Evolutionary conservation across 2,113 vertebrate species (phyloP).

Genomic region (Petaurus breviceps): DNA sequence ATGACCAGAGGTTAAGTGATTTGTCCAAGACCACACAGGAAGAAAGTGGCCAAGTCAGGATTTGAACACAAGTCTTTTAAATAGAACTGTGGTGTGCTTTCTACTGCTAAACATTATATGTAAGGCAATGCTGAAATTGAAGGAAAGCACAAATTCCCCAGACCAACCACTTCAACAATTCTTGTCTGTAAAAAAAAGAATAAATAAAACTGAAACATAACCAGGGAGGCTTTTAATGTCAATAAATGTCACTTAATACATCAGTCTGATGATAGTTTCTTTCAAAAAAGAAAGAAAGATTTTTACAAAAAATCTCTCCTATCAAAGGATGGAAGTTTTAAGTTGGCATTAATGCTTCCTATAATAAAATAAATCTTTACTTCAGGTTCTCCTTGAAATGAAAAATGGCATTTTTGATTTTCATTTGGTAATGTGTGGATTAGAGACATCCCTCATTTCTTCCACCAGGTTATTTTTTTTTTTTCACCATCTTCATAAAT

Average conservation of each 20-base stretch:
- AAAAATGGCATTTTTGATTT: conserved; percentile 66
- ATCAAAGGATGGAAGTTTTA: conserved; percentile 57
- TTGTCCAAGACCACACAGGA: not conserved
- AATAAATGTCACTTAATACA: conserved; percentile 55
- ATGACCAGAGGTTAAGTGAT: not conserved
- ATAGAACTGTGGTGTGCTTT: not conserved
- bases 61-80: not conserved
- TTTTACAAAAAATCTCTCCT: conserved; percentile 48
- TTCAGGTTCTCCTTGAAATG: conserved; percentile 57
- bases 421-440: conserved; percentile 59
- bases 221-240: conserved; percentile 67
- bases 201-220: conserved; percentile 55
- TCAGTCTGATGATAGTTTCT: conserved; percentile 52
- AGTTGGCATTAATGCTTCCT: conserved; percentile 45
- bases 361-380: conserved; percentile 64
- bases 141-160: conserved; percentile 28
- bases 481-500: conserved; percentile 53
- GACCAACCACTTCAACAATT: conserved; percentile 55
- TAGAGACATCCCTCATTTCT: conserved; percentile 38
- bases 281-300: conserved; percentile 45
- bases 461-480: conserved; percentile 37
- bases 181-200: conserved; percentile 39
- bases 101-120: not conserved
- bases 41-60: not conserved
- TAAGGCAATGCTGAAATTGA: conserved; percentile 46